phyloP scores from a whole-genome alignment of 2,888 invertebrate genomes.

The Lomographa bimaculata region DNA sequence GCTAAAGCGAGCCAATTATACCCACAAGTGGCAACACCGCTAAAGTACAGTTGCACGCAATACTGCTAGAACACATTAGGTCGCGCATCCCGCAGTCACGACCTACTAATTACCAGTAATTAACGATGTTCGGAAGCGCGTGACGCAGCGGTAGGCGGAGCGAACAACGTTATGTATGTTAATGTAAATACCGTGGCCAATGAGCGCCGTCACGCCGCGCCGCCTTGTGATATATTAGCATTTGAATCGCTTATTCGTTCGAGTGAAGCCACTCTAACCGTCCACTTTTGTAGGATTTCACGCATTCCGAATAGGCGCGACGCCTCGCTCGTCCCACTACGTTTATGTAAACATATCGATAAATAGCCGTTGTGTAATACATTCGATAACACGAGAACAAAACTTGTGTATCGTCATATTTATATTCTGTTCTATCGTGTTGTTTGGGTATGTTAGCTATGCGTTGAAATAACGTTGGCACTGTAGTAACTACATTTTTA shows the following conservation, averaged over 20 bases:
- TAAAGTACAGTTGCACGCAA: slow-evolving; percentile 34
- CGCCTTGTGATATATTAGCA: slow-evolving; percentile 82
- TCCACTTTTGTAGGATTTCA: slow-evolving; percentile 63
- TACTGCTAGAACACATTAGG: slow-evolving; percentile 40
- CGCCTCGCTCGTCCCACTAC: slow-evolving; percentile 48
- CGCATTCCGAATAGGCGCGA: slow-evolving; percentile 57
- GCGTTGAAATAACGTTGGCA: too few species aligned
- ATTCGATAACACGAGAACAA: too few species aligned
- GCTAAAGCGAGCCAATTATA: slow-evolving; percentile 1
- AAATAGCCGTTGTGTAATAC: slow-evolving; percentile 34
- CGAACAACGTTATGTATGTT: slow-evolving; percentile 70
- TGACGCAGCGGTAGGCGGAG: slow-evolving; percentile 75
- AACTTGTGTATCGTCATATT: too few species aligned
- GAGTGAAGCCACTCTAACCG: slow-evolving; percentile 45
- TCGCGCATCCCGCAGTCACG: slow-evolving; percentile 61
- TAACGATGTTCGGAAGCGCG: slow-evolving; percentile 71
- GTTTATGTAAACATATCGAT: slow-evolving; percentile 60
- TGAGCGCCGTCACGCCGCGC: slow-evolving; percentile 69
- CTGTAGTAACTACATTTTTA: too few species aligned
- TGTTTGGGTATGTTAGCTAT: too few species aligned
- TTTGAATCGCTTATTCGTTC: slow-evolving; percentile 79
- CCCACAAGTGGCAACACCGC: slow-evolving; percentile 2
- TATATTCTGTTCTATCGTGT: too few species aligned
- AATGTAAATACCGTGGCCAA: slow-evolving; percentile 77
- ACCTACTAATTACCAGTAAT: slow-evolving; percentile 74